These are phyloP conservation scores for Drosophila novamexicana DNA, from an alignment of 1,140 invertebrate genomes.

Conservation along the genomic window DNA sequence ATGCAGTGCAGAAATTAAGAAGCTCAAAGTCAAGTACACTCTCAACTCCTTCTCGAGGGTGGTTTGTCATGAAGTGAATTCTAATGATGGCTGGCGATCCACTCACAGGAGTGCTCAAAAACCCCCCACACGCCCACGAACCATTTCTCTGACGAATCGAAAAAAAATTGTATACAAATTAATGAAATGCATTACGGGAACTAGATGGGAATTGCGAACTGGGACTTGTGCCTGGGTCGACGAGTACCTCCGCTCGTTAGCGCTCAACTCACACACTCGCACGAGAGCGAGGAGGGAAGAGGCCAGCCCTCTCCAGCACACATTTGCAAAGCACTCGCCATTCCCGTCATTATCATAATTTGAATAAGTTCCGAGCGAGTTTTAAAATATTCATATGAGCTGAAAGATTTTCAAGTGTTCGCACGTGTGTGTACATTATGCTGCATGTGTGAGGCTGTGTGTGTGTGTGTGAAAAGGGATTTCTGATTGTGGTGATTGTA, in stretches of 20 bases:
- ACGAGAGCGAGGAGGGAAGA: neutral
- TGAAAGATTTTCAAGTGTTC: conserved; percentile 65
- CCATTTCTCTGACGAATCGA: conserved; percentile 14
- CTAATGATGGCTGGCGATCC: conserved; percentile 52
- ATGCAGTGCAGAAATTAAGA: conserved; percentile 27
- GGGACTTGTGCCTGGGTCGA: conserved; percentile 55
- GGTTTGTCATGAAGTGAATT: conserved; percentile 56
- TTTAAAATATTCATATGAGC: conserved; percentile 79
- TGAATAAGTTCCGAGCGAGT: conserved; percentile 63
- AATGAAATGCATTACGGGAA: conserved; percentile 76
- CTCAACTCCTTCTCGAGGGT: conserved; percentile 16
- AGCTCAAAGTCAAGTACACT: conserved; percentile 47
- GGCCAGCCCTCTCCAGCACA: conserved; percentile 8
- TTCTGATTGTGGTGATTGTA: conserved; percentile 57
- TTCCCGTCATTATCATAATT: conserved; percentile 77
- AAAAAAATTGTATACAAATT: conserved; percentile 63
- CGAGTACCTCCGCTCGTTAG: conserved; percentile 70
- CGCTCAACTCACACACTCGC: conserved; percentile 17
- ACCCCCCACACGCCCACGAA: conserved; percentile 24
- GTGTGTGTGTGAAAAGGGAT: conserved; percentile 6
- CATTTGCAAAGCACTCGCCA: conserved; percentile 55
- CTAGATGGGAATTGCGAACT: conserved; percentile 32
- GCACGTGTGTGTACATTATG: conserved; percentile 68
- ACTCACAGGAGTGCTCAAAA: conserved; percentile 64
- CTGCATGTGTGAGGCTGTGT: conserved; percentile 19